phyloP scores from a whole-genome alignment of 2,888 invertebrate genomes.

The Plagiodera versicolora region DNA sequence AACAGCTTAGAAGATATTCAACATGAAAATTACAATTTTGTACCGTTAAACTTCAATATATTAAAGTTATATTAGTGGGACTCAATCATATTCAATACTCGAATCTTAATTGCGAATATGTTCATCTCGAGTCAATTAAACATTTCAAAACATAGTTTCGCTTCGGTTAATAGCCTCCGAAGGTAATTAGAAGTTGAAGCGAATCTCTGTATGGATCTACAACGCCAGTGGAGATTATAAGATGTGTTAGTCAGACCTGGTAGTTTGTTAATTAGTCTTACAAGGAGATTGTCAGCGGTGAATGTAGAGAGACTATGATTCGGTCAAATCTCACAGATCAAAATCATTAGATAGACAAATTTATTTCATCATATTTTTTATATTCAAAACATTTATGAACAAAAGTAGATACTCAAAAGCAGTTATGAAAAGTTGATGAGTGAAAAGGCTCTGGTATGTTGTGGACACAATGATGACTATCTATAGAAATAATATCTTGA shows the following conservation, averaged over 20 bases:
- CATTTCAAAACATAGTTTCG: constrained; percentile 1
- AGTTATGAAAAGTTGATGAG: no score
- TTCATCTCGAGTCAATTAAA: neutral
- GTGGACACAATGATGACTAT: no score
- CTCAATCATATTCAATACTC: neutral
- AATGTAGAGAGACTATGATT: constrained; percentile 19
- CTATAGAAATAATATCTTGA: no score
- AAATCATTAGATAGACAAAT: no score
- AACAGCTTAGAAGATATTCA: no score
- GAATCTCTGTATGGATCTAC: constrained; percentile 19
- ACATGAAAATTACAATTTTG: no score
- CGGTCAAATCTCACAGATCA: constrained; percentile 12
- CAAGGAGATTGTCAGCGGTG: constrained; percentile 25
- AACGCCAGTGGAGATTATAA: constrained; percentile 24
- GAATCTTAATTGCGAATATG: neutral
- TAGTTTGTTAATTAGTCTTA: constrained; percentile 26
- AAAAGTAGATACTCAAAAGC: no score
- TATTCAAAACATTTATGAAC: no score
- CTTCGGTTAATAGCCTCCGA: constrained; percentile 9
- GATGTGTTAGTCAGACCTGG: constrained; percentile 25
- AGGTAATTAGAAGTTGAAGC: constrained; percentile 23
- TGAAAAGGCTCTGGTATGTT: no score
- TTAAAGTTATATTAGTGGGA: neutral
- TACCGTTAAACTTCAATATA: no score
- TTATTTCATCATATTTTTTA: no score